Base-by-base conservation (phyloP, 2,888 invertebrate species). In the Eupithecia insigniata region DNA sequence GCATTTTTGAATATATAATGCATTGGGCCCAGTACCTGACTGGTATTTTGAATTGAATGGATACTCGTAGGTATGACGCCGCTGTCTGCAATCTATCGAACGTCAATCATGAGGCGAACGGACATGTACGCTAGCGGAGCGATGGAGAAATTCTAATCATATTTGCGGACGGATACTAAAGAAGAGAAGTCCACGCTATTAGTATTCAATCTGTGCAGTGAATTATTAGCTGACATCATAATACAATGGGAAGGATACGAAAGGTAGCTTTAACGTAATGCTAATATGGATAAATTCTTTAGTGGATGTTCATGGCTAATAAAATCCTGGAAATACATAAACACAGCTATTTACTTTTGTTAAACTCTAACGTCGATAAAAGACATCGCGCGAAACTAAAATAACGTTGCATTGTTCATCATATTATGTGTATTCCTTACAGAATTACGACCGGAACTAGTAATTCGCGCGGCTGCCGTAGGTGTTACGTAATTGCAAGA, bases 401-500 rank as follows among this genome's bases (percentile, higher is more conserved):
- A 60, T 60, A 30, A 30, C 60, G 60, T 18, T 60, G 8, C 30
- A 30, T 30, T 60, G 28, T 60, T 60, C 8, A 60, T 55, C 61
- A 66, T 28, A 34, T 67, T 32, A 34, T 67, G 62, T 67, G 30
- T 67, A 62, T 66, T 36, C 51, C 64, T n/a, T 39, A 60, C 51
- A 71, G 60, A 73, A 73, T 73, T 72, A 70, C 73, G 74, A 65
- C 71, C 78, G 78, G 78, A 78, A 75, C 75, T 77, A 81, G 80
- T 80, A 78, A 81, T 81, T 75, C 76, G 32, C 64, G 43, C 30
- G 71, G 78, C 79, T 81, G 79, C 79, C 80, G 76, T 81, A 85
- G 82, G 84, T 87, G 87, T 89, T 90, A 82, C 84, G 84, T 89
- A 90, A 91, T 89, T 88, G 84, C 84, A 84, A 85, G 87, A 87